These are phyloP conservation scores for Pseudorhiza aurosa DNA, from an alignment of 30 jellyfish, hydroid and myxozoan genomes.

Conservation along the genomic window DNA sequence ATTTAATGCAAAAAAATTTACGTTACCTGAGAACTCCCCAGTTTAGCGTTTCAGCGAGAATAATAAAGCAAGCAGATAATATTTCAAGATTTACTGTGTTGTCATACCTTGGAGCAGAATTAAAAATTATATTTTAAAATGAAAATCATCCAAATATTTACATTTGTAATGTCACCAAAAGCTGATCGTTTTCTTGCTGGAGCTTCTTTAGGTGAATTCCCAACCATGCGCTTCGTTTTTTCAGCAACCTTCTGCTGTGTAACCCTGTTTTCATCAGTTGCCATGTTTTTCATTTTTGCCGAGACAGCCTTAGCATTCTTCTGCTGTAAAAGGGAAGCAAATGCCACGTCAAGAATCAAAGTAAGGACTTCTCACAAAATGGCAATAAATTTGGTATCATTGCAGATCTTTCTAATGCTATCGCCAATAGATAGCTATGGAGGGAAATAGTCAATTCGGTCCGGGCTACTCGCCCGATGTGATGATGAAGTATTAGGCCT, in stretches of 20 bases:
- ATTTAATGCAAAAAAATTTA: no score
- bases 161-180: constrained; percentile 92
- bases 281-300: not conserved
- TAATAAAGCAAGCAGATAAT: no score
- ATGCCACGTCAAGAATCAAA: not conserved
- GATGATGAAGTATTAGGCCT: no score
- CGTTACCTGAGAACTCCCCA: no score
- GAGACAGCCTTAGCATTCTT: constrained; percentile 8
- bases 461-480: not conserved
- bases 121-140: no score
- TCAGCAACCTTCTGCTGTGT: constrained; percentile 13
- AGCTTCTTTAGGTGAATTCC: constrained; percentile 79
- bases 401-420: not conserved
- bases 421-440: not conserved
- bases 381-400: not conserved
- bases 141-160: no score
- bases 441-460: not conserved
- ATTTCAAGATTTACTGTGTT: no score
- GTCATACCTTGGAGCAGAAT: no score
- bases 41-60: no score
- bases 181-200: constrained; percentile 83
- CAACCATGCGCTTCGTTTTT: constrained; percentile 55
- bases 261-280: not conserved
- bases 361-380: not conserved
- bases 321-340: not conserved